Conservation (phyloP, 2,888 invertebrate genomes). For the Papilio elwesi region DNA sequence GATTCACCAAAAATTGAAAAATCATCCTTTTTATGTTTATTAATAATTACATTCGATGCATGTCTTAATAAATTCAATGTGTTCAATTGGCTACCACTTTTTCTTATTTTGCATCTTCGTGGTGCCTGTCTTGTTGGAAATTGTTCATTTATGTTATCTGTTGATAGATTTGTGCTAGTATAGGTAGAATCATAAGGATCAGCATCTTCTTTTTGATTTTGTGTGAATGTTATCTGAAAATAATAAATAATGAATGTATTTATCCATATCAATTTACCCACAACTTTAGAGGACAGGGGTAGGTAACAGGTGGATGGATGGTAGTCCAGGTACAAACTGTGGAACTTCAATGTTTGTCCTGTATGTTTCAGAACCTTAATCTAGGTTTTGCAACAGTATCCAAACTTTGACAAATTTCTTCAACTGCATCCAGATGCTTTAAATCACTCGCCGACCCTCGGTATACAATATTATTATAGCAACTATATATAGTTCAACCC, state of each 20-base stretch:
- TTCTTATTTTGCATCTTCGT: slow-evolving; percentile 14
- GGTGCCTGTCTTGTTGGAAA: not conserved
- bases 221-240: slow-evolving; percentile 10
- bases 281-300: no score
- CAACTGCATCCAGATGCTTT: no score
- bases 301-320: no score
- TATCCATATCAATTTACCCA: not conserved
- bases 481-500: no score
- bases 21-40: slow-evolving; percentile 13
- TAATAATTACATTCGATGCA: slow-evolving; percentile 11
- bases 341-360: no score
- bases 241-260: not conserved
- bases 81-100: not conserved
- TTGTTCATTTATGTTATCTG: not conserved
- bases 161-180: not conserved
- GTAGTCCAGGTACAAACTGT: no score
- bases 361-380: no score
- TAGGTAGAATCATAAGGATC: slow-evolving; percentile 8
- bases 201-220: slow-evolving; percentile 3
- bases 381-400: no score
- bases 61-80: slow-evolving; percentile 19
- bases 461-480: no score
- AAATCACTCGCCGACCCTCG: no score
- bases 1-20: slow-evolving; percentile 16
- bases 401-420: no score